phyloP scores from a whole-genome alignment of 2,888 invertebrate genomes.

The Halocaridina rubra region DNA sequence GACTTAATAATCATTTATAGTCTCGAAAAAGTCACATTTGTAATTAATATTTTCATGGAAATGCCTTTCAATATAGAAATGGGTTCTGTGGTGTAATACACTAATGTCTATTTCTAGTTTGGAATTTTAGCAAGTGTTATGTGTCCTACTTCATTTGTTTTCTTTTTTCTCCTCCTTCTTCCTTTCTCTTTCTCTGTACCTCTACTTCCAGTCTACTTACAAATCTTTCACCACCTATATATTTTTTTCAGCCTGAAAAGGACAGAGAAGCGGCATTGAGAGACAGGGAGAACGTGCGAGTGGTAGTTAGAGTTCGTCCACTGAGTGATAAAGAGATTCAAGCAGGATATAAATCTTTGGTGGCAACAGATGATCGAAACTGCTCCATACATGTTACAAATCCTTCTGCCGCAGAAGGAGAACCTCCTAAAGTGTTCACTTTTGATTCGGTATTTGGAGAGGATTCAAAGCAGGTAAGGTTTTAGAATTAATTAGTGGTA shows the following conservation, averaged over 20 bases:
- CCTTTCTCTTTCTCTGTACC: not conserved
- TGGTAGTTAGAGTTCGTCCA: slow-evolving; percentile 94
- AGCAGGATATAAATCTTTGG: slow-evolving; percentile 78
- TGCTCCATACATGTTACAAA: slow-evolving; percentile 49
- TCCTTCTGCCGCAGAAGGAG: slow-evolving; percentile 65
- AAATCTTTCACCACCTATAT: not conserved
- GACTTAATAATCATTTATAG: no score
- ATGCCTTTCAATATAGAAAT: no score
- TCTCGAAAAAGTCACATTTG: no score
- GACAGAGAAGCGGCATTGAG: slow-evolving; percentile 25
- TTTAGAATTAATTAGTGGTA: slow-evolving; percentile 8
- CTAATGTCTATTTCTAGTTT: no score
- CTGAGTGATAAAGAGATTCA: slow-evolving; percentile 86
- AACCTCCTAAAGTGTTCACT: slow-evolving; percentile 84
- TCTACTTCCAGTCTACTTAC: no score
- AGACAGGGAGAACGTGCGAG: slow-evolving; percentile 87
- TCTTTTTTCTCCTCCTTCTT: no score
- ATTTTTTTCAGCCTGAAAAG: slow-evolving; percentile 53
- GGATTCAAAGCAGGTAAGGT: slow-evolving; percentile 81
- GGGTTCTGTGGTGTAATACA: no score
- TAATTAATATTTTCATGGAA: no score
- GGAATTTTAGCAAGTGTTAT: no score
- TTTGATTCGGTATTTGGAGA: slow-evolving; percentile 95
- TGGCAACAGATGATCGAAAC: slow-evolving; percentile 78
- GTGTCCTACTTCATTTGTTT: no score